phyloP scores from a whole-genome alignment of 2,888 invertebrate species.

The Geotrupes spiniger region DNA sequence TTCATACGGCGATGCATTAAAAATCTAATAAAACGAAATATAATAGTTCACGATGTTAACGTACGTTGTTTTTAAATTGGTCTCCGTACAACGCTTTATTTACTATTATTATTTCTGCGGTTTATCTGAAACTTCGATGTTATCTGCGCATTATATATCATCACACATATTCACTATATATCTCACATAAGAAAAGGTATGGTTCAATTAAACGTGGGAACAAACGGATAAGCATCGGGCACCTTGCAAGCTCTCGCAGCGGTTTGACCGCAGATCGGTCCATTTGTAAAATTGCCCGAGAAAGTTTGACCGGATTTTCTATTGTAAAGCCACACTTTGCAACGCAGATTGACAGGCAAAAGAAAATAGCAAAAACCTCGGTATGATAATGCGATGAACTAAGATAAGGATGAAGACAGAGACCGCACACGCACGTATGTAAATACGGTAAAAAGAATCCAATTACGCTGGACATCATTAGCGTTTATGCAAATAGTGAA shows the following conservation, averaged over 20 bases:
- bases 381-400: slow-evolving; percentile 19
- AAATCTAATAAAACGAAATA: no score
- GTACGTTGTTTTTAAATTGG: no score
- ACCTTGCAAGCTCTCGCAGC: slow-evolving; percentile 25
- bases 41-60: no score
- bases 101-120: slow-evolving; percentile 11
- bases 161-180: slow-evolving; percentile 23
- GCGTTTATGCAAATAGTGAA: slow-evolving; percentile 14
- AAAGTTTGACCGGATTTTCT: background rate
- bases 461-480: slow-evolving; percentile 18
- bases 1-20: no score
- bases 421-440: slow-evolving; percentile 18
- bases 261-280: slow-evolving; percentile 21
- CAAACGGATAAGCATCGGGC: slow-evolving; percentile 26
- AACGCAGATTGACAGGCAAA: background rate
- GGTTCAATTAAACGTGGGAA: slow-evolving; percentile 31
- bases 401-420: slow-evolving; percentile 23
- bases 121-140: slow-evolving; percentile 17
- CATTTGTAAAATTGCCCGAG: slow-evolving; percentile 5
- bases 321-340: background rate
- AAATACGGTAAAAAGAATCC: slow-evolving; percentile 11
- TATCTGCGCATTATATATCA: slow-evolving; percentile 20
- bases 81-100: no score
- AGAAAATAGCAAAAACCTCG: background rate
- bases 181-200: slow-evolving; percentile 25